A percentile compares a stretch with the other conserved stretches of the same genome.
phyloP scores from a whole-genome alignment of 2,888 invertebrate species.

The Xestia xanthographa region DNA sequence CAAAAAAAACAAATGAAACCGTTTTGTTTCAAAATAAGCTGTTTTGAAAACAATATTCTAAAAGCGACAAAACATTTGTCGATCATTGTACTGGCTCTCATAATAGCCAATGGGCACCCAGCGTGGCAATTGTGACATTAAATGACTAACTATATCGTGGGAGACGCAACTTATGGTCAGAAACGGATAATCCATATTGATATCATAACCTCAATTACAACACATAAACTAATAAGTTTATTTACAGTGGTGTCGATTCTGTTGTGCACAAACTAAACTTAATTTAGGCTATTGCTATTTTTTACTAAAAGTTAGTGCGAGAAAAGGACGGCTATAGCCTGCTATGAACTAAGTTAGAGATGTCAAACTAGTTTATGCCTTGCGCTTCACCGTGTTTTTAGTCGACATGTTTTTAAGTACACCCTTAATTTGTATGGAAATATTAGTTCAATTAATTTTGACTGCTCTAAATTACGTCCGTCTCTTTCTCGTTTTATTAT shows the following conservation, averaged over 20 bases:
- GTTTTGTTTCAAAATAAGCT: neutral
- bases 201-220: conserved; percentile 47
- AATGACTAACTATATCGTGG: conserved; percentile 41
- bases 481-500: too few relatives aligned
- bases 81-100: neutral
- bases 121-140: conserved; percentile 8
- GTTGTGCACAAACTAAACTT: too few relatives aligned
- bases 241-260: conserved; percentile 45
- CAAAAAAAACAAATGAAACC: neutral
- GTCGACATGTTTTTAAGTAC: too few relatives aligned
- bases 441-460: too few relatives aligned
- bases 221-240: conserved; percentile 55
- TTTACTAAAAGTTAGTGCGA: too few relatives aligned
- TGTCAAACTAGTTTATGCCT: too few relatives aligned
- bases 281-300: too few relatives aligned
- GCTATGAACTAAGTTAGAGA: too few relatives aligned
- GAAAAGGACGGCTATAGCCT: too few relatives aligned
- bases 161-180: conserved; percentile 46
- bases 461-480: too few relatives aligned
- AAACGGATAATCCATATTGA: conserved; percentile 56
- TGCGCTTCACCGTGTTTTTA: too few relatives aligned
- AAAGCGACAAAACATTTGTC: conserved; percentile 2
- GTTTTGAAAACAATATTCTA: neutral
- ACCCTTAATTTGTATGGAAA: too few relatives aligned
- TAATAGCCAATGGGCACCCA: conserved; percentile 27